Base-by-base conservation (phyloP, 2,113 vertebrate species). In the Halichoeres trimaculatus region DNA sequence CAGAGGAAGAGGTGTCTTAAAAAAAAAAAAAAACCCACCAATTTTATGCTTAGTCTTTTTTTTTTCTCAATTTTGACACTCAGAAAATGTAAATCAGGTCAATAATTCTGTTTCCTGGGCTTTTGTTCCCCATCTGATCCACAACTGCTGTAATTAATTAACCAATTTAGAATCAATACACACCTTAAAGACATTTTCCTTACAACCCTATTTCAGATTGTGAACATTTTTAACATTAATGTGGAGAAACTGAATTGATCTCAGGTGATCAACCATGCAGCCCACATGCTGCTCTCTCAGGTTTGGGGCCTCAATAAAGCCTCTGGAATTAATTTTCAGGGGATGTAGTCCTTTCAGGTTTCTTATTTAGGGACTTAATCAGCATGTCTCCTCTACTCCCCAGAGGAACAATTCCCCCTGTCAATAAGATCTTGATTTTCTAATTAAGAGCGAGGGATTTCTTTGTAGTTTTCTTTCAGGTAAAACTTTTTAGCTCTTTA, bases 321-420 rank as follows among this genome's bases (percentile, higher is more conserved):
- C 16, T 50, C 35, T 14, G 14, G 59, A 63, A 57, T 63, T 4
- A 19, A 45, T 58, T 54, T 69, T 58, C 22, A 30, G 59, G 40
- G 13, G 4, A 16, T 56, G 40, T 20, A 19, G 38, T 22, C 10
- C 6, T 61, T 69, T 45, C 35, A 16, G 34, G 22, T 55, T 64
- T 55, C 64, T 70, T 58, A 66, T 74, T 81, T 20, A 47, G 50
- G 5, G 55, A 70, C 45, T 43, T 52, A 61, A 77, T 74, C 69
- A 53, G 53, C 9, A 20, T 22, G 65, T 60, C 59, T 84, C 64
- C 23, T 34, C 8, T 16, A 5, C 55, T 60, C 70, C 69, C 55
- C 65, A 23, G 17, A 47, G 52, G 64, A 78, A 65, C 11, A 2
- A 47, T 85, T 81, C 57, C 65, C 52, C 36, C 23, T 62, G 60